Conservation (phyloP, 2,797 vertebrate species). For the Rhyacichthys aspro region DNA sequence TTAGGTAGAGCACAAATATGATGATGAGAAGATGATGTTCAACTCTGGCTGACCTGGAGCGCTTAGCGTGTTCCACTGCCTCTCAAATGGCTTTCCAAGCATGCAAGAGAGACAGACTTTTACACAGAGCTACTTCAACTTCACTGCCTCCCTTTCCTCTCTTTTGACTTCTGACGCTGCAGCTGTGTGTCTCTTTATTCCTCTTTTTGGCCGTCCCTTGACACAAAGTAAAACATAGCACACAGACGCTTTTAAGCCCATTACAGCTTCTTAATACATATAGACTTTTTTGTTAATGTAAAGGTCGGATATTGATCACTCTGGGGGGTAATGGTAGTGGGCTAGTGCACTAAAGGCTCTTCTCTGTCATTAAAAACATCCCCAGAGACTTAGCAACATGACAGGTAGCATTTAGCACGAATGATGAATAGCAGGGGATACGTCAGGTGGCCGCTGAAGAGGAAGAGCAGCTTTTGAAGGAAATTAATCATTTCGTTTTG, state of each 20-base stretch:
- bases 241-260: constrained; percentile 25
- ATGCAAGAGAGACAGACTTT: constrained; percentile 63
- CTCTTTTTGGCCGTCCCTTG: constrained; percentile 33
- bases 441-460: constrained; percentile 35
- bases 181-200: constrained; percentile 34
- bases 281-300: constrained; percentile 61
- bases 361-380: constrained; percentile 78
- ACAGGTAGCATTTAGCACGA: constrained; percentile 78
- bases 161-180: constrained; percentile 45
- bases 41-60: constrained; percentile 84
- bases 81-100: constrained; percentile 79
- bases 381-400: constrained; percentile 72
- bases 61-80: constrained; percentile 80
- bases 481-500: constrained; percentile 21
- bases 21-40: constrained; percentile 89
- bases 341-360: constrained; percentile 67
- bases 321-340: constrained; percentile 62
- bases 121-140: constrained; percentile 55
- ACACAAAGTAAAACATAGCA: constrained; percentile 51
- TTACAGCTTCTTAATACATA: constrained; percentile 39
- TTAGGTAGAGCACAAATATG: constrained; percentile 87
- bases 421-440: constrained; percentile 71
- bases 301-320: constrained; percentile 77
- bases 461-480: constrained; percentile 27
- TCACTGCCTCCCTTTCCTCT: constrained; percentile 29